Evolutionary conservation across 2,797 vertebrate genomes (phyloP).

Genomic region (Cossypha polioptera): DNA sequence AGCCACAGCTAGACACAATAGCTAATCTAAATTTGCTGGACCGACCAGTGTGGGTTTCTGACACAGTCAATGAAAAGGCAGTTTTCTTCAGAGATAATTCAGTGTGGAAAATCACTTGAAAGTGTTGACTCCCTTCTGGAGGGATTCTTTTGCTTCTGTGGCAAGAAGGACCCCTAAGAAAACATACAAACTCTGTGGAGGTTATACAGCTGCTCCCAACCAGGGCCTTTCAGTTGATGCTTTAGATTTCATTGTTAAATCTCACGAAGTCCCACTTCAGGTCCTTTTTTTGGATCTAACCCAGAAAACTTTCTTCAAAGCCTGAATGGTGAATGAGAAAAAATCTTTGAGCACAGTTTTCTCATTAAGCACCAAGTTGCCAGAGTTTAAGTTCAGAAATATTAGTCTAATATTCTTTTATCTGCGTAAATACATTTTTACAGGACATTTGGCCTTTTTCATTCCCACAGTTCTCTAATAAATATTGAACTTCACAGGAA

Average conservation of each 20-base stretch:
- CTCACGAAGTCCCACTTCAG: background rate
- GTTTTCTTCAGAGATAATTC: background rate
- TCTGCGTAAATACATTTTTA: constrained; percentile 49
- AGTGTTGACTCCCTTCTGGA: background rate
- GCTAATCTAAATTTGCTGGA: background rate
- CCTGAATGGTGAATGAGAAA: background rate
- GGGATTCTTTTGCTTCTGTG: background rate
- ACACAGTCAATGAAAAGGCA: background rate
- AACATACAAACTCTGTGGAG: background rate
- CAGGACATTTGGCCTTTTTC: constrained; percentile 32
- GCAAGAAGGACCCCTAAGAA: background rate
- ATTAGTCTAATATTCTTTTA: constrained; percentile 35
- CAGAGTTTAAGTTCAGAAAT: constrained; percentile 25
- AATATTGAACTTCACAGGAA: constrained; percentile 17
- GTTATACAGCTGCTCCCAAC: background rate
- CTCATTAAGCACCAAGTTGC: constrained; percentile 18
- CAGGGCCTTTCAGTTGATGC: background rate
- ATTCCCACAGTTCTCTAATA: constrained; percentile 7
- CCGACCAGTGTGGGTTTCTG: background rate
- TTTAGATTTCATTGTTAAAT: background rate
- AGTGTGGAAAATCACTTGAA: background rate
- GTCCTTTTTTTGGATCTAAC: background rate
- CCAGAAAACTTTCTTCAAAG: constrained; percentile 42
- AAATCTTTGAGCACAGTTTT: constrained; percentile 27
- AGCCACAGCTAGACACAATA: background rate